Conservation (phyloP, 2,797 vertebrate species). For the Paedocypris micromegethes region DNA sequence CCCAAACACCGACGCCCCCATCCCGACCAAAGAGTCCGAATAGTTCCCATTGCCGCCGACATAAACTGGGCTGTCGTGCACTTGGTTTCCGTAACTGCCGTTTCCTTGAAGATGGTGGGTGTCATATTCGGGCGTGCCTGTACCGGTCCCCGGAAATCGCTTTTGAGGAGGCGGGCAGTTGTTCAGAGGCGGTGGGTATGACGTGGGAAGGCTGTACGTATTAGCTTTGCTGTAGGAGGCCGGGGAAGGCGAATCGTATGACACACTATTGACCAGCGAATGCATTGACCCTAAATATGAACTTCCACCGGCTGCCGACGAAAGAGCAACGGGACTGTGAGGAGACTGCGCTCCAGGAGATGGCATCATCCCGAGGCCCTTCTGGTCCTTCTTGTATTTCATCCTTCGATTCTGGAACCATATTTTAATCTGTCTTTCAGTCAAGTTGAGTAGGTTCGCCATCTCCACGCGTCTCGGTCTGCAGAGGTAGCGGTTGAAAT, state of each 20-base stretch:
- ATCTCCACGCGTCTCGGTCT: constrained; percentile 93
- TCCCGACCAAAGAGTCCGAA: constrained; percentile 86
- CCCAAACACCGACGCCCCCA: constrained; percentile 89
- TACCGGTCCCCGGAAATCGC: constrained; percentile 82
- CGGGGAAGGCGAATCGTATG: constrained; percentile 89
- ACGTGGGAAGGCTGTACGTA: constrained; percentile 83
- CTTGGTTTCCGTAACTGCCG: constrained; percentile 86
- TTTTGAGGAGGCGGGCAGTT: constrained; percentile 91
- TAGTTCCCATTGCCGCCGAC: constrained; percentile 82
- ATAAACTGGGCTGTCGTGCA: constrained; percentile 94
- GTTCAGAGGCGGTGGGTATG: constrained; percentile 82
- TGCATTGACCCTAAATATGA: constrained; percentile 96
- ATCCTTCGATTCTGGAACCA: constrained; percentile 99
- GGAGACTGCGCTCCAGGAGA: constrained; percentile 94
- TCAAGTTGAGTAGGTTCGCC: constrained; percentile 96
- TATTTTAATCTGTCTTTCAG: constrained; percentile 98
- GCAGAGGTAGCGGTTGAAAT: constrained; percentile 98
- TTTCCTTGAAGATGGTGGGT: constrained; percentile 88
- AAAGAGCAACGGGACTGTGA: constrained; percentile 80
- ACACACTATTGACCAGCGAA: constrained; percentile 92
- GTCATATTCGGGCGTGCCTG: constrained; percentile 89
- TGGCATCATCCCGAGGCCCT: constrained; percentile 92
- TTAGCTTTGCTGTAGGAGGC: constrained; percentile 90
- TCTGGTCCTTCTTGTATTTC: constrained; percentile 99
- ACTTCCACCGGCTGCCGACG: constrained; percentile 65